phyloP scores from a whole-genome alignment of 2,797 vertebrate genomes.

The Otus scops region DNA sequence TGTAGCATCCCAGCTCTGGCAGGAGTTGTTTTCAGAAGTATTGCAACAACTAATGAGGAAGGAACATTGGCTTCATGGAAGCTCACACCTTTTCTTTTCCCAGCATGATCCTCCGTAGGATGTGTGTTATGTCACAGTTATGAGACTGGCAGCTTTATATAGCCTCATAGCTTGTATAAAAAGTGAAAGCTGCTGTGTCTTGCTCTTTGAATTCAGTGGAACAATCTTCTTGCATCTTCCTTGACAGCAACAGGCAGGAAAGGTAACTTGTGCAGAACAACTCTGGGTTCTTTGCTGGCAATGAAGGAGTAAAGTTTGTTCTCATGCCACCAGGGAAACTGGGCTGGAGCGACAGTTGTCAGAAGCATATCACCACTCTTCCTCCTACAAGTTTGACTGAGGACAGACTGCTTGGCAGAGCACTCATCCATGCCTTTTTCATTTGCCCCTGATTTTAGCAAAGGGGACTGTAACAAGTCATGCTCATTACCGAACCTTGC shows the following conservation, averaged over 20 bases:
- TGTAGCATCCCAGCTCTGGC: not conserved
- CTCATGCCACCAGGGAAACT: not conserved
- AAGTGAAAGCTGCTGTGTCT: not conserved
- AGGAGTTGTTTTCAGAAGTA: not conserved
- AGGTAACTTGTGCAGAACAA: not conserved
- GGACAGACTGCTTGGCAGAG: not conserved
- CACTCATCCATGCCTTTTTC: not conserved
- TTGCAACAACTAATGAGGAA: constrained; percentile 2
- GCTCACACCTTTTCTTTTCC: constrained; percentile 23
- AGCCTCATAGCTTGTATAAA: not conserved
- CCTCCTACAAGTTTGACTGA: not conserved
- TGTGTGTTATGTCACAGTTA: not conserved
- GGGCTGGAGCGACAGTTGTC: not conserved
- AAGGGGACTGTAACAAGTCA: not conserved
- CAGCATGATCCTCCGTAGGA: constrained; percentile 4
- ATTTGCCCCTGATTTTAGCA: not conserved
- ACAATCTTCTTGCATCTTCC: constrained; percentile 1
- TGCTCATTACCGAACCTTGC: constrained; percentile 29
- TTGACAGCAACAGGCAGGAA: not conserved
- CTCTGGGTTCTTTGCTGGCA: not conserved
- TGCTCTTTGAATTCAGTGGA: not conserved
- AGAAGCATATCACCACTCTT: not conserved
- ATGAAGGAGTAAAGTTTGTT: not conserved
- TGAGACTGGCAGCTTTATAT: not conserved
- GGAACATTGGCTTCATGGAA: not conserved